A percentile compares a stretch with the other conserved stretches of the same genome.
Evolutionary conservation across 2,113 vertebrate species (phyloP).

Genomic region (Bambusicola thoracicus): DNA sequence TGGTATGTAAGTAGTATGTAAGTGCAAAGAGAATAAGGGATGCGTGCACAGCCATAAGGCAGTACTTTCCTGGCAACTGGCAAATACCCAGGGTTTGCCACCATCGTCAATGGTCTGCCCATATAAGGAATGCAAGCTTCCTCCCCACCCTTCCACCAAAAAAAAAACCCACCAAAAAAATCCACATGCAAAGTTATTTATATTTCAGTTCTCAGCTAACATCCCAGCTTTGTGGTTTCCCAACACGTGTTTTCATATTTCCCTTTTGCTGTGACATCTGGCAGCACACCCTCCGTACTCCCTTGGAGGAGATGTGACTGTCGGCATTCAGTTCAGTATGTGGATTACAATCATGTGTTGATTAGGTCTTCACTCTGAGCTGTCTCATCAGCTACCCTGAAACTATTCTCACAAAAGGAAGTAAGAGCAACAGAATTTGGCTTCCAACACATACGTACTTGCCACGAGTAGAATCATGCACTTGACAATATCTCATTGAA

Average conservation of each 20-base stretch:
- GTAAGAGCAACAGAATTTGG: background rate
- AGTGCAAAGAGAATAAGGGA: background rate
- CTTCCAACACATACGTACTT: background rate
- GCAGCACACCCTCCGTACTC: background rate
- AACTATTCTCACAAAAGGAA: background rate
- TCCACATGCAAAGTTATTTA: background rate
- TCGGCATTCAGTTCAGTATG: background rate
- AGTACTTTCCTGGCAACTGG: background rate
- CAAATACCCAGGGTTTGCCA: background rate
- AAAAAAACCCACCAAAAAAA: background rate
- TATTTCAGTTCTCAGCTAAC: background rate
- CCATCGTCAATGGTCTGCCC: background rate
- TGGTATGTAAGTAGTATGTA: rapidly evolving
- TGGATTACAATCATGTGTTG: background rate
- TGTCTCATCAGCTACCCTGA: background rate
- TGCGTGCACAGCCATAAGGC: rapidly evolving
- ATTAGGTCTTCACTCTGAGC: background rate
- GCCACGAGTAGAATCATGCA: background rate
- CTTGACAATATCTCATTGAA: background rate
- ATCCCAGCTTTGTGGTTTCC: background rate
- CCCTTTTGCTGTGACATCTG: background rate
- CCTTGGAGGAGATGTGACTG: background rate
- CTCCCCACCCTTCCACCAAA: background rate
- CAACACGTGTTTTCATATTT: background rate
- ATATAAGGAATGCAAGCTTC: background rate